These are phyloP conservation scores for Rhodeus uyekii DNA, from an alignment of 2,797 vertebrate genomes.

Conservation along the genomic window DNA sequence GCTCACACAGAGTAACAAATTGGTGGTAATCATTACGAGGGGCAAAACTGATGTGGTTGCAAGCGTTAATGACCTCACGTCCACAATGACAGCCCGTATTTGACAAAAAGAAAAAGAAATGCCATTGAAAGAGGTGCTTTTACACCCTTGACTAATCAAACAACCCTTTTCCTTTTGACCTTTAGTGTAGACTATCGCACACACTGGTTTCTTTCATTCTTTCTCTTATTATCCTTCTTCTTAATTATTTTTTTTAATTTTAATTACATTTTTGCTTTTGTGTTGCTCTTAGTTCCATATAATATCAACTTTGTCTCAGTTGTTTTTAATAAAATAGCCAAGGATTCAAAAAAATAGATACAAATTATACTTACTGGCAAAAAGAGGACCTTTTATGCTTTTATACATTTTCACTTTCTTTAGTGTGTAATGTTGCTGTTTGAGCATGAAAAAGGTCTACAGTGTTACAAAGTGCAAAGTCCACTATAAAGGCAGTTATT, in stretches of 20 bases:
- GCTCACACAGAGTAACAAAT: constrained; percentile 3
- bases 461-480: background rate
- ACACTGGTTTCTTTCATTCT: background rate
- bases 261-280: background rate
- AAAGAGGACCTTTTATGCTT: background rate
- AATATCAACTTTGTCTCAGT: background rate
- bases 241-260: background rate
- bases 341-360: background rate
- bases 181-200: background rate
- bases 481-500: background rate
- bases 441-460: background rate
- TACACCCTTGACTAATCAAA: background rate
- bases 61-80: background rate
- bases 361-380: background rate
- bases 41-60: background rate
- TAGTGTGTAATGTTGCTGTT: background rate
- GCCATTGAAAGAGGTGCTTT: background rate
- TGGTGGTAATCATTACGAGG: background rate
- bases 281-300: background rate
- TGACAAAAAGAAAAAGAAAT: background rate
- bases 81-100: background rate
- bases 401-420: background rate
- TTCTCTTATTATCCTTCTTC: background rate
- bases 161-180: background rate
- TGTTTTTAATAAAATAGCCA: background rate